Conservation (phyloP, 2,113 vertebrate species). For the Odocoileus hemionus region DNA sequence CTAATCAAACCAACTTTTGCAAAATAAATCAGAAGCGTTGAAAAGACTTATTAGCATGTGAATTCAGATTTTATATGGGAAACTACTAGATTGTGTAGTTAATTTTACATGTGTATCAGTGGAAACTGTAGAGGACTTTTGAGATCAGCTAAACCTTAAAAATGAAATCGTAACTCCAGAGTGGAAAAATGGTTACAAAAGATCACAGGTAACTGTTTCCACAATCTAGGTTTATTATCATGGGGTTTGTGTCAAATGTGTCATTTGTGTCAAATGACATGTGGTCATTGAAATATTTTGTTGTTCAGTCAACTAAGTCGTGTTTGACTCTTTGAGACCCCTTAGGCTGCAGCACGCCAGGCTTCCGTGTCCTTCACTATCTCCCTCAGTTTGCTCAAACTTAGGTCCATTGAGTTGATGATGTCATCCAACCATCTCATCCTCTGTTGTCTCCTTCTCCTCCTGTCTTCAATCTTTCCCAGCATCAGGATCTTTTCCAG, state of each 20-base stretch:
- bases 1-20: neutral
- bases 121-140: neutral
- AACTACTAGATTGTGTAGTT: neutral
- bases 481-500: neutral
- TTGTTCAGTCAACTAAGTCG: neutral
- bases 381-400: neutral
- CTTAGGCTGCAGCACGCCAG: fast-evolving
- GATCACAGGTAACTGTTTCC: neutral
- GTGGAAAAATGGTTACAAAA: neutral
- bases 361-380: neutral
- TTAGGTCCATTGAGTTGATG: neutral
- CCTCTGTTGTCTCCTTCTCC: neutral
- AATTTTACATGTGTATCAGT: neutral
- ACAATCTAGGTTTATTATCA: neutral
- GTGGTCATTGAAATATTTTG: neutral
- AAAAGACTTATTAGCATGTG: neutral
- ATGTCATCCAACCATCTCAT: neutral
- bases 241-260: neutral
- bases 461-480: neutral
- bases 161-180: neutral
- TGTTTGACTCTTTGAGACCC: neutral
- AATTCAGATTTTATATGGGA: neutral
- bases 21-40: neutral
- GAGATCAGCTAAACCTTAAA: neutral
- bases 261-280: neutral